These are phyloP conservation scores for Rhinolophus ferrumequinum DNA, from an alignment of 2,113 vertebrate species.

Conservation along the genomic window DNA sequence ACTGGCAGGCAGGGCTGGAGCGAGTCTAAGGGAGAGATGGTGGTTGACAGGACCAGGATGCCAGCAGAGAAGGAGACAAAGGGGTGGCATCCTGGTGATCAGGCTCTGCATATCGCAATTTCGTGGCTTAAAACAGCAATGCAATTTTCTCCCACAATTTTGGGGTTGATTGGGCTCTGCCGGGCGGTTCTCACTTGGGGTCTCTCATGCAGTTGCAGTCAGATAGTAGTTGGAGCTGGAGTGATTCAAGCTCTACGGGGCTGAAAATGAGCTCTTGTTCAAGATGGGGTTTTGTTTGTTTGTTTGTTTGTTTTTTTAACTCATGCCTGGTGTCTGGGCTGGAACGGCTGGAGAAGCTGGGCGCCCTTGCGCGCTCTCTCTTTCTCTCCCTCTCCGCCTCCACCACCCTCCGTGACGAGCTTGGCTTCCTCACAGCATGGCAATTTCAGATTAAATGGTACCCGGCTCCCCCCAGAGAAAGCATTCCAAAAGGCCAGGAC, in stretches of 20 bases:
- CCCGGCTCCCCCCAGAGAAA: not conserved
- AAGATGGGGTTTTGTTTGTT: not conserved
- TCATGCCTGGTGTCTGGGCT: not conserved
- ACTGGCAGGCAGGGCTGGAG: not conserved
- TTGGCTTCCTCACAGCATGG: not conserved
- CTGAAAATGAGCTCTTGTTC: not conserved
- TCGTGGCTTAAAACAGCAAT: not conserved
- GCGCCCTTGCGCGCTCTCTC: no score
- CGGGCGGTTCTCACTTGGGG: not conserved
- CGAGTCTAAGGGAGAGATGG: no score
- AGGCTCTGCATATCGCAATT: fast-evolving
- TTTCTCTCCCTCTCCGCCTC: not conserved
- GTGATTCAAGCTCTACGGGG: not conserved
- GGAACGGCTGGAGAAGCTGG: not conserved
- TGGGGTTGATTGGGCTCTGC: not conserved
- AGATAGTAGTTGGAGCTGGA: not conserved
- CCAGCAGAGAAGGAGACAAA: not conserved
- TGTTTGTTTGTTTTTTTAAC: not conserved
- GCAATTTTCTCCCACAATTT: not conserved
- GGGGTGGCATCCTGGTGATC: fast-evolving
- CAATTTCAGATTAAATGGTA: not conserved
- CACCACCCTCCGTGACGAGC: fast-evolving
- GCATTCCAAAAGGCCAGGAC: not conserved
- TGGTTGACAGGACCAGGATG: fast-evolving
- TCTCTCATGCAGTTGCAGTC: not conserved